A percentile compares a stretch with the other conserved stretches of the same genome.
Conservation (phyloP, 2,113 vertebrate species). For the Toxotes jaculatrix region DNA sequence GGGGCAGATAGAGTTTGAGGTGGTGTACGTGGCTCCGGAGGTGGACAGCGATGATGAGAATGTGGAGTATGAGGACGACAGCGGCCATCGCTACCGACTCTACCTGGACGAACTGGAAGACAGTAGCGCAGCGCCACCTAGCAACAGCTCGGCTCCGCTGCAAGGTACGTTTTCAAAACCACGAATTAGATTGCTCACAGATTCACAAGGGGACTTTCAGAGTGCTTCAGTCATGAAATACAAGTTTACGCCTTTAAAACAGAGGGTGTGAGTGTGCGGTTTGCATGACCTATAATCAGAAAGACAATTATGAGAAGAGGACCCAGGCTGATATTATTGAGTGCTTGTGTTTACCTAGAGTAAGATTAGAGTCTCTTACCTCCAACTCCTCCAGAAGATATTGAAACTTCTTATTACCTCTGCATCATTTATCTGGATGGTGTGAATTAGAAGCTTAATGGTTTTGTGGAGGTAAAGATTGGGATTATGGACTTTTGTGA, state of each 20-base stretch:
- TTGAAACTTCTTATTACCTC: too few relatives aligned
- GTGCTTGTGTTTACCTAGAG: too few relatives aligned
- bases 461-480: too few relatives aligned
- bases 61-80: constrained; percentile 98
- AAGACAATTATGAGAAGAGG: too few relatives aligned
- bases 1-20: constrained; percentile 98
- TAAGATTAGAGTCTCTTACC: too few relatives aligned
- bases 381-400: too few relatives aligned
- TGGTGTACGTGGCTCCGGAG: constrained; percentile 98
- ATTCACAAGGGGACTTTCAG: neutral
- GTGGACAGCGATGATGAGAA: constrained; percentile 99
- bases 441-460: too few relatives aligned
- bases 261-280: too few relatives aligned
- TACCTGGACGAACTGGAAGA: constrained; percentile 97
- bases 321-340: too few relatives aligned
- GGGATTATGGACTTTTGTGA: too few relatives aligned
- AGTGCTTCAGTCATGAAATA: neutral
- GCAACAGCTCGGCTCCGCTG: constrained; percentile 81
- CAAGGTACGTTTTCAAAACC: constrained; percentile 48
- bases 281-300: too few relatives aligned
- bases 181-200: neutral
- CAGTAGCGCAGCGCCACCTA: constrained; percentile 71
- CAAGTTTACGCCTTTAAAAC: neutral
- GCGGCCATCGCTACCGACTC: constrained; percentile 94
- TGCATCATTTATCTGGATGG: too few relatives aligned